Percentiles rank a stretch among this genome's conserved stretches.
These are phyloP conservation scores for Campodea augens DNA, from an alignment of 1,140 invertebrate genomes.

Conservation along the genomic window DNA sequence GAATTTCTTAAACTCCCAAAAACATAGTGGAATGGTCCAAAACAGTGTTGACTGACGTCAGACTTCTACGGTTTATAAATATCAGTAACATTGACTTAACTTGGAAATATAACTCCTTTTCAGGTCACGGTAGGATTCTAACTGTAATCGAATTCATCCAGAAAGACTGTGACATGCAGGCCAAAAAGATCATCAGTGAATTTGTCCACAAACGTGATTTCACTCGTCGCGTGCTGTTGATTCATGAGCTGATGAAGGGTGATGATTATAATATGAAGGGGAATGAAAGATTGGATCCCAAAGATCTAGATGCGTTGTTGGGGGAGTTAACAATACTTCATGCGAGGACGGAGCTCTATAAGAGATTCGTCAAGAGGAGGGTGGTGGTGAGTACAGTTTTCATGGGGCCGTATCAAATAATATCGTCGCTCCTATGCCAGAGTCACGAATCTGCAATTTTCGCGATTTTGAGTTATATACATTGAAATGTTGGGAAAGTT, in stretches of 20 bases:
- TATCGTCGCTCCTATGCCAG: too few species aligned
- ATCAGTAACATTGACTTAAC: constrained; percentile 5
- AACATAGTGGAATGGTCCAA: too few species aligned
- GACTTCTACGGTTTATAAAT: too few species aligned
- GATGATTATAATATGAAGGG: constrained; percentile 2
- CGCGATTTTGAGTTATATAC: too few species aligned
- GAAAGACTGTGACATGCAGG: constrained; percentile 66
- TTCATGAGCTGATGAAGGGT: constrained; percentile 34
- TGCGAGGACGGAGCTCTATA: constrained; percentile 73
- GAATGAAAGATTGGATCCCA: constrained; percentile 48
- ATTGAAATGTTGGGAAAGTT: too few species aligned
- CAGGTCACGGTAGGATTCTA: constrained; percentile 49
- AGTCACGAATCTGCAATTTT: too few species aligned
- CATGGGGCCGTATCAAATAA: background rate
- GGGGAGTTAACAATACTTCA: constrained; percentile 83
- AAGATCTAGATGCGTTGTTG: constrained; percentile 70
- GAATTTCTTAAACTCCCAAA: too few species aligned
- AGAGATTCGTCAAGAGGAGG: constrained; percentile 65
- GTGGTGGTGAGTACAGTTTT: constrained; percentile 36
- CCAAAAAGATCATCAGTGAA: constrained; percentile 45
- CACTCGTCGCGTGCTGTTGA: constrained; percentile 39
- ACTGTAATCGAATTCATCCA: constrained; percentile 52
- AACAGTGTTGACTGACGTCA: too few species aligned
- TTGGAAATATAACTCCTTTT: constrained; percentile 12
- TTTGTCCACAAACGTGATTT: constrained; percentile 57